Evolutionary conservation across 2,888 invertebrate species (phyloP).

Genomic region (Eulithis prunata): DNA sequence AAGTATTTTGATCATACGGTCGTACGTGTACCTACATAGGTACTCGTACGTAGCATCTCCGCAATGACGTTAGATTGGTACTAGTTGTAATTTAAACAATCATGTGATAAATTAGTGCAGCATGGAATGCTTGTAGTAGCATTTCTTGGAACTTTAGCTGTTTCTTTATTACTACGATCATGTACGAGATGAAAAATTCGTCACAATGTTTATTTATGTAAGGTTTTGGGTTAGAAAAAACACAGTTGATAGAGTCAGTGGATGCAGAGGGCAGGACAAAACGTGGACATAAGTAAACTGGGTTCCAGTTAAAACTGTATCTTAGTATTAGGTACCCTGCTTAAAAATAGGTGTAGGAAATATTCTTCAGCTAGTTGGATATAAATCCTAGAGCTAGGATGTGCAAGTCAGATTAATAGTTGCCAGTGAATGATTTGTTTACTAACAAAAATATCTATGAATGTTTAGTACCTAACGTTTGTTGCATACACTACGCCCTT

Average conservation of each 20-base stretch:
- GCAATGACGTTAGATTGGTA: slow-evolving; percentile 16
- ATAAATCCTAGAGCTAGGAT: neutral
- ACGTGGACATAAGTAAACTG: neutral
- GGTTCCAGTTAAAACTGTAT: no score
- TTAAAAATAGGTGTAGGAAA: no score
- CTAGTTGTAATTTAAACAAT: slow-evolving; percentile 5
- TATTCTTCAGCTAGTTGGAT: neutral
- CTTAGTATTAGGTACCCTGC: no score
- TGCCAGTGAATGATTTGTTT: neutral
- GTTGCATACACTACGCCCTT: neutral
- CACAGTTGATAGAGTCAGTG: neutral
- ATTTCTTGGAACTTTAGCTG: slow-evolving; percentile 9
- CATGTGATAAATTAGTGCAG: slow-evolving; percentile 20
- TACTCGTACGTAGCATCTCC: neutral
- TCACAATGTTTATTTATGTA: slow-evolving; percentile 3
- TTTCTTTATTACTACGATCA: slow-evolving; percentile 7
- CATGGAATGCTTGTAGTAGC: slow-evolving; percentile 15
- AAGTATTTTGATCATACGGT: neutral
- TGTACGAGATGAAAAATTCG: neutral
- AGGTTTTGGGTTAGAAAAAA: neutral
- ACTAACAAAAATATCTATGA: slow-evolving; percentile 1
- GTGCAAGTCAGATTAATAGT: neutral
- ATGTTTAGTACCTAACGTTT: neutral
- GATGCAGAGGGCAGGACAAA: neutral
- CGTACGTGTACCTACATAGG: no score